phyloP scores from a whole-genome alignment of 1,140 invertebrate genomes.

The Heliothis subflexa region DNA sequence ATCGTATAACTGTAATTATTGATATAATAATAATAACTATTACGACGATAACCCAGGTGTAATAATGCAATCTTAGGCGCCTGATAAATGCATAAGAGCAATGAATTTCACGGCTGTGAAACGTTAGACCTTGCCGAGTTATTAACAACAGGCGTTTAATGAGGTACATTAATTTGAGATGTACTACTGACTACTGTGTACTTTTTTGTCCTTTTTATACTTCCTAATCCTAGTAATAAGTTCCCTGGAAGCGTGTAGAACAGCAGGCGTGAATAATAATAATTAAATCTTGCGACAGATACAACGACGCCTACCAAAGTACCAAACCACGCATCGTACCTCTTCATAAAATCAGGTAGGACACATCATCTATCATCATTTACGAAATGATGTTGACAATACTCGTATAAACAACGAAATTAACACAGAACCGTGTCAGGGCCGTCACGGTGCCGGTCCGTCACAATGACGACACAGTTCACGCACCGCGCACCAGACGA shows the following conservation, averaged over 20 bases:
- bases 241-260: no score
- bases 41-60: no score
- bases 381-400: not conserved
- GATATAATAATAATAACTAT: no score
- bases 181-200: no score
- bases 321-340: no score
- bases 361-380: not conserved
- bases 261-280: no score
- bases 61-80: not conserved
- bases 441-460: constrained; percentile 8
- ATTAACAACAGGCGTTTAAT: not conserved
- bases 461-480: constrained; percentile 32
- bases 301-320: no score
- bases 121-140: not conserved
- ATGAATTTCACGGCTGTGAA: not conserved
- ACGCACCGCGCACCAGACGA: constrained; percentile 13
- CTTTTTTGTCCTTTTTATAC: no score
- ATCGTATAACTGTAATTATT: no score
- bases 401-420: not conserved
- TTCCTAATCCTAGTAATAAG: no score
- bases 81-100: constrained; percentile 10
- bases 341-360: not conserved
- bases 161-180: no score
- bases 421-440: constrained; percentile 17
- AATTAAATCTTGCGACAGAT: no score